Evolutionary conservation across 2,113 vertebrate species (phyloP).

Genomic region (Conger conger): DNA sequence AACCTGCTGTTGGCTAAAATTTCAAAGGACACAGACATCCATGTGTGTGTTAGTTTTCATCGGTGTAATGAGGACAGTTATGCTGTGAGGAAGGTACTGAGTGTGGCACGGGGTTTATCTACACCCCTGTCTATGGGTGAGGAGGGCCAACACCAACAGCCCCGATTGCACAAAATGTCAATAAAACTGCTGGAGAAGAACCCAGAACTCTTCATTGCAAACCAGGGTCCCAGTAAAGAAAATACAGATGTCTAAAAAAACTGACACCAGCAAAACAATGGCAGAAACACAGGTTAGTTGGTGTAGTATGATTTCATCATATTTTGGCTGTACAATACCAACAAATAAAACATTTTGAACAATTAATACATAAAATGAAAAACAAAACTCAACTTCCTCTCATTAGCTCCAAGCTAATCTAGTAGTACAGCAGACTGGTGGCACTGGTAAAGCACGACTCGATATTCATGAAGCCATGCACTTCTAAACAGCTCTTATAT

Average conservation of each 20-base stretch:
- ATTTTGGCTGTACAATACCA: conserved; percentile 11
- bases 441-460: neutral
- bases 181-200: neutral
- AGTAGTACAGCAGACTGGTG: neutral
- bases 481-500: conserved; percentile 11
- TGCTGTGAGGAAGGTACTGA: neutral
- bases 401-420: neutral
- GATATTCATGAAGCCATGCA: neutral
- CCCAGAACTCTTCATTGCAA: neutral
- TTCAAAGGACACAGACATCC: neutral
- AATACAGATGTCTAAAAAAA: neutral
- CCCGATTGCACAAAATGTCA: neutral
- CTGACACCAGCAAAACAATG: neutral
- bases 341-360: conserved; percentile 7
- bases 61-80: neutral
- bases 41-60: neutral
- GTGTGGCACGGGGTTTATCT: neutral
- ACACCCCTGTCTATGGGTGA: neutral
- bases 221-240: neutral
- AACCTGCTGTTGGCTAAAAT: neutral
- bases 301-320: neutral
- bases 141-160: neutral
- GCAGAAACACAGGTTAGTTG: conserved; percentile 10
- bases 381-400: neutral
- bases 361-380: conserved; percentile 8